These are phyloP conservation scores for Zingel zingel DNA, from an alignment of 2,113 vertebrate species.

Conservation along the genomic window DNA sequence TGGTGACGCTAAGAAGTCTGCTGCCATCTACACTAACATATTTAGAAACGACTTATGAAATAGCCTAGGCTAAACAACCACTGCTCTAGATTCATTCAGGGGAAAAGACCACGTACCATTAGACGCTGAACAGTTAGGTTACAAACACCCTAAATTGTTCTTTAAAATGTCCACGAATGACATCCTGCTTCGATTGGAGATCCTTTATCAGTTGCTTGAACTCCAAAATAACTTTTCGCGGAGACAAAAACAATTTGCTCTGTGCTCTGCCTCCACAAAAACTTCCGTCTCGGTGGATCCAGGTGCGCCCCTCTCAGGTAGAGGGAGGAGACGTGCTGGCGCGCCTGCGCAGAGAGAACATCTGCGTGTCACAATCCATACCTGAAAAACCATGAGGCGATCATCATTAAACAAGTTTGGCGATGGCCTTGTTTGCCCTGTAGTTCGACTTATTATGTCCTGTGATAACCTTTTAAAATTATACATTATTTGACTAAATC, in stretches of 20 bases:
- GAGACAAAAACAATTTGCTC: slow-evolving; percentile 4
- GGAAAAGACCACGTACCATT: slow-evolving; percentile 57
- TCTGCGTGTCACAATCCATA: slow-evolving; percentile 52
- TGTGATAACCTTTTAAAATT: not conserved
- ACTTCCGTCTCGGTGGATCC: slow-evolving; percentile 88
- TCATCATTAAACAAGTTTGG: not conserved
- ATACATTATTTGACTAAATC: not conserved
- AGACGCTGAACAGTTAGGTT: slow-evolving; percentile 39
- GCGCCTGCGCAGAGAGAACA: slow-evolving; percentile 77
- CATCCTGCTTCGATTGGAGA: slow-evolving; percentile 42
- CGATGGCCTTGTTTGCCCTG: not conserved
- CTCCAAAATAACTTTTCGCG: slow-evolving; percentile 9
- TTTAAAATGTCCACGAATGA: not conserved
- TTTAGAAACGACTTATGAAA: slow-evolving; percentile 1
- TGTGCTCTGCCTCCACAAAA: slow-evolving; percentile 23
- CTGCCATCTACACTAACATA: not conserved
- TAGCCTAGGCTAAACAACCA: not conserved
- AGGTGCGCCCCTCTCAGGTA: slow-evolving; percentile 88
- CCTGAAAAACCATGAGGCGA: slow-evolving; percentile 10
- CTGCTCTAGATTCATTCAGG: slow-evolving; percentile 25
- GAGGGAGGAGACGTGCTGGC: slow-evolving; percentile 59
- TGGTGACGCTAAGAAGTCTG: not conserved
- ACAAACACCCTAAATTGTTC: not conserved
- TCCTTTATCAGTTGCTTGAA: not conserved
- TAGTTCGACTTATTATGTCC: no score